Conservation (phyloP, 1,140 invertebrate species). For the Drosophila pseudoobscura region DNA sequence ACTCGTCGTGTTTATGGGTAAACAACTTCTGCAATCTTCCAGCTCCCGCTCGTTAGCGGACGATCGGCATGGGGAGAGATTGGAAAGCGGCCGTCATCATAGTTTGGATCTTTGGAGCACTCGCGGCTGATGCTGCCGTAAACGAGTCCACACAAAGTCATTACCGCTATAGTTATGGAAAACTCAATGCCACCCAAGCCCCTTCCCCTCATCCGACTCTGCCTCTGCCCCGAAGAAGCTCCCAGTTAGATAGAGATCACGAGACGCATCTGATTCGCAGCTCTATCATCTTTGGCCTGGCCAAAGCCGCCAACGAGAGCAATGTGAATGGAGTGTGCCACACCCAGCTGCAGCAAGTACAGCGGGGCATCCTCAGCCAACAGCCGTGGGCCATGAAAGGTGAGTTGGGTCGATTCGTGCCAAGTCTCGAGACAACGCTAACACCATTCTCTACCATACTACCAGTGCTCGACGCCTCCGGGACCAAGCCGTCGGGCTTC, state of each 20-base stretch:
- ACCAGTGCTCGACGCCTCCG: constrained; percentile 78
- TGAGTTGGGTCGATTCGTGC: constrained; percentile 26
- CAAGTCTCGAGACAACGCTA: neutral
- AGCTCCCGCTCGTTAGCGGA: constrained; percentile 24
- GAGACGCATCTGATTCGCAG: constrained; percentile 52
- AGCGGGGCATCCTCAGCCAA: constrained; percentile 64
- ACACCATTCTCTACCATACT: neutral
- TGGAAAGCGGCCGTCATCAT: constrained; percentile 5
- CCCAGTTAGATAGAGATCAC: constrained; percentile 1
- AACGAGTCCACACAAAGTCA: constrained; percentile 33
- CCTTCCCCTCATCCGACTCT: too few species aligned
- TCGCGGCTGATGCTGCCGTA: constrained; percentile 8
- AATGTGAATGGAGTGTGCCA: constrained; percentile 64
- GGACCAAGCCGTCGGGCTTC: constrained; percentile 71
- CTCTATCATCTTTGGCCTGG: constrained; percentile 71
- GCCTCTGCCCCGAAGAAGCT: too few species aligned
- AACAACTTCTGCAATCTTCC: constrained; percentile 18
- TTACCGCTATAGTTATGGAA: constrained; percentile 17
- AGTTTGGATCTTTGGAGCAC: neutral
- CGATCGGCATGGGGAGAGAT: constrained; percentile 17
- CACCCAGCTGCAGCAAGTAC: constrained; percentile 66
- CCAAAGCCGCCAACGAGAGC: constrained; percentile 63
- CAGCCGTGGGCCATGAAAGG: constrained; percentile 83
- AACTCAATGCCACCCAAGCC: constrained; percentile 33
- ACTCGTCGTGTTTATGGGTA: constrained; percentile 3